These are phyloP conservation scores for Parthenolecanium corni DNA, from an alignment of 2,888 invertebrate species.

Conservation along the genomic window DNA sequence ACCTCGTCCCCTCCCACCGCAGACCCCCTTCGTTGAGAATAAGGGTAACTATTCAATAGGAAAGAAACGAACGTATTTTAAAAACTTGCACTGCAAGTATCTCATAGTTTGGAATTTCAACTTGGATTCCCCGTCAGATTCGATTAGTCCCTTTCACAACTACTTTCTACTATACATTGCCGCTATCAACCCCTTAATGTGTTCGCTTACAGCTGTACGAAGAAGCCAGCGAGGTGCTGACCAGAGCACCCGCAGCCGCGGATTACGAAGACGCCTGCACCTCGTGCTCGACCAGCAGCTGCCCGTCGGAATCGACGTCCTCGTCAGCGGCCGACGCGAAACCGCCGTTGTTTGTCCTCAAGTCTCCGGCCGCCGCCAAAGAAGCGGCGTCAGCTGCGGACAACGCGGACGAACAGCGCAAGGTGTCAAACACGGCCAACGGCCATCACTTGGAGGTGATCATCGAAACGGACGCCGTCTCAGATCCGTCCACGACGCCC, in stretches of 20 bases:
- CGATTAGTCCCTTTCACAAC: no score
- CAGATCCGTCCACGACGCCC: neutral
- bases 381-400: neutral
- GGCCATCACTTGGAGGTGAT: constrained; percentile 7
- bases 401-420: neutral
- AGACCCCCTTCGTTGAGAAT: no score
- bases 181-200: no score
- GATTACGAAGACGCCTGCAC: neutral
- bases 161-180: no score
- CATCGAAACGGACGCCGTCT: constrained; percentile 5
- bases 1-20: no score
- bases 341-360: neutral
- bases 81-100: no score
- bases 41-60: no score
- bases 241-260: neutral
- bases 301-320: neutral
- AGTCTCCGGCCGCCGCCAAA: neutral
- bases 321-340: neutral
- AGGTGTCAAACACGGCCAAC: neutral
- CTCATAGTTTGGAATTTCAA: no score
- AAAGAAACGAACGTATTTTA: no score
- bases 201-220: constrained; percentile 38
- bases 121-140: no score
- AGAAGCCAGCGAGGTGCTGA: constrained; percentile 38
- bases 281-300: neutral